A percentile compares a stretch with the other conserved stretches of the same genome.
phyloP scores from a whole-genome alignment of 64 coral and sea anemone genomes.

The Montipora foliosa region DNA sequence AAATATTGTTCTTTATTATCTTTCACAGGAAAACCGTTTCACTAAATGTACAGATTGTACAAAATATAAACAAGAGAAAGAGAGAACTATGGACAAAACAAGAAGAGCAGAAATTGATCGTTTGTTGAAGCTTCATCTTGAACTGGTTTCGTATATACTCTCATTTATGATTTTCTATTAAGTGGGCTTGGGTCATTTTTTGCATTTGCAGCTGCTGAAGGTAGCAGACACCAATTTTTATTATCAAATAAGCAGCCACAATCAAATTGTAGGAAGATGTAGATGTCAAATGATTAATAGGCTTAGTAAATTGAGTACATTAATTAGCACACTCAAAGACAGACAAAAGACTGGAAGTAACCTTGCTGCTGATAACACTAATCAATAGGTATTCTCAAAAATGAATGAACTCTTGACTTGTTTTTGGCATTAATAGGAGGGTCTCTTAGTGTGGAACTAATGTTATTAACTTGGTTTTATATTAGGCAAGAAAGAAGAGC shows the following conservation, averaged over 20 bases:
- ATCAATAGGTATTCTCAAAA: neutral
- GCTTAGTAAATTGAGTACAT: neutral
- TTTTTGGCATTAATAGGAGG: neutral
- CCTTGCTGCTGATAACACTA: neutral
- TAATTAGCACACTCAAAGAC: neutral
- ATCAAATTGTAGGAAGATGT: neutral
- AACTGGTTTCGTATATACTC: neutral
- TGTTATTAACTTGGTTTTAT: too few relatives aligned
- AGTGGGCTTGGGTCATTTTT: neutral
- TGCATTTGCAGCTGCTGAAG: too few relatives aligned
- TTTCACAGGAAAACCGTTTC: too few relatives aligned
- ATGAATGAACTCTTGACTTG: neutral
- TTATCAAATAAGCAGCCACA: neutral
- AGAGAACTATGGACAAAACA: constrained; percentile 6
- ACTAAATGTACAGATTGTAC: too few relatives aligned
- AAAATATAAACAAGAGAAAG: too few relatives aligned
- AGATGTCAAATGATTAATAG: neutral
- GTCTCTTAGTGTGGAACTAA: too few relatives aligned
- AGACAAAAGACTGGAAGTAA: neutral
- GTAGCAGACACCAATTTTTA: neutral
- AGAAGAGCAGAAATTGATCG: constrained; percentile 3
- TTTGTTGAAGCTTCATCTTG: constrained; percentile 10
- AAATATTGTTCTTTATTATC: too few relatives aligned
- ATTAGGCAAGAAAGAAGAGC: too few relatives aligned
- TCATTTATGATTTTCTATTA: too few relatives aligned